Percentiles rank a stretch among this genome's conserved stretches.
These are phyloP conservation scores for Sinelater perroti DNA, from an alignment of 2,888 invertebrate species.

Conservation along the genomic window DNA sequence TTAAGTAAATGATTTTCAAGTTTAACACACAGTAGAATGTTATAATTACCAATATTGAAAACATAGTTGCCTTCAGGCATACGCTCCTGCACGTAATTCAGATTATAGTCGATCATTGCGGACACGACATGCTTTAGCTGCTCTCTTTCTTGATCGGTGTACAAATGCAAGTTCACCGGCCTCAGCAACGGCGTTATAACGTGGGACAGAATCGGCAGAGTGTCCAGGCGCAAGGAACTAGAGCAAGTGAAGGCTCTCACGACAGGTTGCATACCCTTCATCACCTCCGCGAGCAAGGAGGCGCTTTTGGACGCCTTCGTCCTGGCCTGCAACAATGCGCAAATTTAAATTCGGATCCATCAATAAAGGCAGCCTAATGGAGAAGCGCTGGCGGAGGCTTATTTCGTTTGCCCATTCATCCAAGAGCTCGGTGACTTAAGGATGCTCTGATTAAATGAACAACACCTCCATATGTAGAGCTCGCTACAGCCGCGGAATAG, in stretches of 20 bases:
- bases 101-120: slow-evolving; percentile 88
- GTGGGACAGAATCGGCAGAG: slow-evolving; percentile 75
- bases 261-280: slow-evolving; percentile 69
- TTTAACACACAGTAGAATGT: not conserved
- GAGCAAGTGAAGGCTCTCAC: slow-evolving; percentile 61
- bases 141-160: slow-evolving; percentile 75
- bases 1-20: not conserved
- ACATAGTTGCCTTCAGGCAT: slow-evolving; percentile 79
- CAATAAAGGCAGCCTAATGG: not conserved
- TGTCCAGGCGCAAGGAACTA: slow-evolving; percentile 69
- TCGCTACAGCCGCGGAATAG: slow-evolving; percentile 1
- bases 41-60: slow-evolving; percentile 60
- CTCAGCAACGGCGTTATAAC: slow-evolving; percentile 79
- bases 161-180: slow-evolving; percentile 76
- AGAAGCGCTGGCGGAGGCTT: slow-evolving; percentile 1
- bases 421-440: not conserved
- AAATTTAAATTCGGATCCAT: not conserved
- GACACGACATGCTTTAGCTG: slow-evolving; percentile 76
- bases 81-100: slow-evolving; percentile 84
- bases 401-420: slow-evolving; percentile 7
- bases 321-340: slow-evolving; percentile 64
- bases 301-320: slow-evolving; percentile 62
- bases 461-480: slow-evolving; percentile 14
- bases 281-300: slow-evolving; percentile 68
- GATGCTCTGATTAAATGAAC: slow-evolving; percentile 12